These are phyloP conservation scores for Ctenochaetus hawaiiensis DNA, from an alignment of 2,797 vertebrate species.

Conservation along the genomic window DNA sequence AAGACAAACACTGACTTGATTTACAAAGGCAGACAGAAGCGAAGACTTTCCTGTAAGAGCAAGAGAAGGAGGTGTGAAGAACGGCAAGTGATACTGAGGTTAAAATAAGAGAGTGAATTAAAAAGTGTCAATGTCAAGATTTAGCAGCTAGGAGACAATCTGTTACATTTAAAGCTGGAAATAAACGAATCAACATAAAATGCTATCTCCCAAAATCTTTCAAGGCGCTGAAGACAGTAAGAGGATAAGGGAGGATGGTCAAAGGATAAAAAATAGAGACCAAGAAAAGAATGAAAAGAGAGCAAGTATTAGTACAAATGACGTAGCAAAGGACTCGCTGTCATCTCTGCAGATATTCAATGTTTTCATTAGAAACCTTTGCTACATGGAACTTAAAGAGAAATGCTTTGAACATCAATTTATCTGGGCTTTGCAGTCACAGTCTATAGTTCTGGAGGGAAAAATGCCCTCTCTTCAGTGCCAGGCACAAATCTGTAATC, in stretches of 20 bases:
- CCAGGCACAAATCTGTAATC: constrained; percentile 36
- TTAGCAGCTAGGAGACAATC: not conserved
- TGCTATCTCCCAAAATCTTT: constrained; percentile 33
- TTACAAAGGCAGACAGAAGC: constrained; percentile 2
- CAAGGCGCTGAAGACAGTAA: not conserved
- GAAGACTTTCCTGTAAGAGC: not conserved
- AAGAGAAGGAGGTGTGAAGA: not conserved
- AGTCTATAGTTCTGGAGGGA: constrained; percentile 37
- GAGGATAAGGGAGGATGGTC: not conserved
- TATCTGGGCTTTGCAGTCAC: constrained; percentile 53
- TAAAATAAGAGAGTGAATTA: constrained; percentile 5
- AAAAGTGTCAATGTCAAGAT: constrained; percentile 4
- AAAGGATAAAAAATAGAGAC: constrained; percentile 11
- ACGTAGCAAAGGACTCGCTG: constrained; percentile 4
- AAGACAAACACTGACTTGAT: constrained; percentile 2
- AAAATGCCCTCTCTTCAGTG: not conserved
- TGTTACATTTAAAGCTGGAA: not conserved
- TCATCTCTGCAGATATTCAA: constrained; percentile 33
- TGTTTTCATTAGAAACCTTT: constrained; percentile 8
- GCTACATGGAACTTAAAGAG: constrained; percentile 35
- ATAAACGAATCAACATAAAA: constrained; percentile 27
- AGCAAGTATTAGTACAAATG: too few relatives aligned
- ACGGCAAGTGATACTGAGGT: not conserved
- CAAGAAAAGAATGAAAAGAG: not conserved
- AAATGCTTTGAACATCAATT: constrained; percentile 54